Evolutionary conservation across 2,113 vertebrate genomes (phyloP).

Genomic region (Dipodomys stephensi): DNA sequence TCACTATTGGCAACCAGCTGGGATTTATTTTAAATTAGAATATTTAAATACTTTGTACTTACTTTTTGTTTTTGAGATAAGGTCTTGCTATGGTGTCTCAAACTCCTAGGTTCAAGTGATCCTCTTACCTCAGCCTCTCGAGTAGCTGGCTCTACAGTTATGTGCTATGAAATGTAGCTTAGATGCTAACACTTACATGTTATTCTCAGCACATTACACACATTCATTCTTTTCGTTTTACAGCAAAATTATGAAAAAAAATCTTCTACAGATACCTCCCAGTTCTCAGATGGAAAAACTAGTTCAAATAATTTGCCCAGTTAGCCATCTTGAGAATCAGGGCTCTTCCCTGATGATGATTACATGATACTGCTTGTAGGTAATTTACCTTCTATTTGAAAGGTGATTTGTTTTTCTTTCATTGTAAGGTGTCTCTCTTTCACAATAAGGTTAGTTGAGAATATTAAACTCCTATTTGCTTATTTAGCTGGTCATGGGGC

Average conservation of each 20-base stretch:
- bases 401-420: background rate
- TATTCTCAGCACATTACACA: background rate
- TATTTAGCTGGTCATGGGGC: too few relatives aligned
- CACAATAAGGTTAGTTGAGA: background rate
- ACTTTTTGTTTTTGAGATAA: background rate
- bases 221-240: background rate
- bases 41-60: background rate
- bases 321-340: background rate
- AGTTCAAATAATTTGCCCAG: background rate
- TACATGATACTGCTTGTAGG: background rate
- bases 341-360: background rate
- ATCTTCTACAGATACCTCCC: background rate
- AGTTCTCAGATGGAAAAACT: background rate
- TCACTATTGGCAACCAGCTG: too few relatives aligned
- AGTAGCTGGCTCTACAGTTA: background rate
- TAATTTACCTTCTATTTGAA: background rate
- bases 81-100: background rate
- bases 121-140: too few relatives aligned
- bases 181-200: background rate
- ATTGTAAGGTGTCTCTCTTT: background rate
- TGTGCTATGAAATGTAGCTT: background rate
- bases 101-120: background rate
- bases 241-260: background rate
- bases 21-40: background rate
- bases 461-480: background rate